A percentile compares a stretch with the other conserved stretches of the same genome.
Evolutionary conservation across 1,140 invertebrate genomes (phyloP).

Genomic region (Polypedilum vanderplanki): DNA sequence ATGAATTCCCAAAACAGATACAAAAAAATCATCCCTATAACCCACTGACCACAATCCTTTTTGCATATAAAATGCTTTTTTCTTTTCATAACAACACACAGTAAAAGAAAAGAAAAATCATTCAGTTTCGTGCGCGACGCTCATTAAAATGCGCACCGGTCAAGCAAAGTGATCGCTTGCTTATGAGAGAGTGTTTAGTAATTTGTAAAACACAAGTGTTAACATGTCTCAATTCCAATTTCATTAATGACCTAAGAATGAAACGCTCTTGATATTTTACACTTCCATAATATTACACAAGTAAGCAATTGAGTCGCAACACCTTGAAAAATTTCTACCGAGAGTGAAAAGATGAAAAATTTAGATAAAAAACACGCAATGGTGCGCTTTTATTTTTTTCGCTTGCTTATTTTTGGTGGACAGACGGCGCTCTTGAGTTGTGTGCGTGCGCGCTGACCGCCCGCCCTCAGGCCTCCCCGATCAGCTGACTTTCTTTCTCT

Average conservation of each 20-base stretch:
- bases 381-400: not conserved
- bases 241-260: not conserved
- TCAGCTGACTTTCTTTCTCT: not conserved
- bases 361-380: conserved; percentile 28
- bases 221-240: conserved; percentile 12
- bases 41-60: no score
- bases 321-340: not conserved
- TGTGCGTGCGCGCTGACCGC: conserved; percentile 36
- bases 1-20: no score
- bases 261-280: not conserved
- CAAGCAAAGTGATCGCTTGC: no score
- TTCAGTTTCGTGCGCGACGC: no score
- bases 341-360: conserved; percentile 20
- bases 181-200: conserved; percentile 7
- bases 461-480: conserved; percentile 43
- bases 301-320: not conserved
- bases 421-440: conserved; percentile 38
- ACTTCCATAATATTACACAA: not conserved
- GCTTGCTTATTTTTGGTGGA: conserved; percentile 32
- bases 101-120: no score
- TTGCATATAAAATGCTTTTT: no score
- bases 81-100: no score
- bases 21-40: no score
- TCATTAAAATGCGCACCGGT: no score
- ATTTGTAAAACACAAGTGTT: conserved; percentile 28